phyloP scores from a whole-genome alignment of 2,113 vertebrate species.

The Vidua chalybeata region DNA sequence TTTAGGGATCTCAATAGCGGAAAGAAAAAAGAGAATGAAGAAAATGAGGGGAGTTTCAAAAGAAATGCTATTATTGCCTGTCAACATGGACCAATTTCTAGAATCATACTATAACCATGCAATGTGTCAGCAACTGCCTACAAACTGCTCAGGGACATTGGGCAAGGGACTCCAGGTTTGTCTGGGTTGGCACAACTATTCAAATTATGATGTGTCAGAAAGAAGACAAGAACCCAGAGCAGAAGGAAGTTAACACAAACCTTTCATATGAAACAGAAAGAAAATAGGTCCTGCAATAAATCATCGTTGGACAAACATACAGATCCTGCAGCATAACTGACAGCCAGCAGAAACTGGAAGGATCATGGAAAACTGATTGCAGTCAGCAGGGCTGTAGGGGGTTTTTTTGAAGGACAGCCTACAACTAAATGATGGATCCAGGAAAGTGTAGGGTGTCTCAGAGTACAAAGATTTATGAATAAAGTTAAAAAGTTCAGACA shows the following conservation, averaged over 20 bases:
- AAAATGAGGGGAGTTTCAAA: not conserved
- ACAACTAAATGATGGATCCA: not conserved
- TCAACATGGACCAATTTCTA: not conserved
- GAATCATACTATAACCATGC: not conserved
- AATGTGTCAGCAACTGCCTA: not conserved
- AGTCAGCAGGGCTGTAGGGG: rapidly evolving
- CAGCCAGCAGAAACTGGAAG: not conserved
- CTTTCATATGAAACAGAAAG: not conserved
- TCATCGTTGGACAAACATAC: not conserved
- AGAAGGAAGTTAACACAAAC: not conserved
- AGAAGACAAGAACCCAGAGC: not conserved
- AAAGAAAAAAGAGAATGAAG: not conserved
- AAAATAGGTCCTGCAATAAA: not conserved
- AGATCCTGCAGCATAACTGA: not conserved
- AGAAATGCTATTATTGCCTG: not conserved
- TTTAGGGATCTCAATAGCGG: not conserved
- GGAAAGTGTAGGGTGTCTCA: not conserved
- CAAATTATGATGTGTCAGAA: not conserved
- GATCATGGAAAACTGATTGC: not conserved
- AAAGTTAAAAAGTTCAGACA: not conserved
- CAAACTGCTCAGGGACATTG: not conserved
- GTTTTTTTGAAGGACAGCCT: not conserved
- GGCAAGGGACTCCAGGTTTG: not conserved
- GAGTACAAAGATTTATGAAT: not conserved
- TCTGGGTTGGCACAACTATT: not conserved